These are phyloP conservation scores for Iselma pallidipennis DNA, from an alignment of 2,888 invertebrate genomes.

Conservation along the genomic window DNA sequence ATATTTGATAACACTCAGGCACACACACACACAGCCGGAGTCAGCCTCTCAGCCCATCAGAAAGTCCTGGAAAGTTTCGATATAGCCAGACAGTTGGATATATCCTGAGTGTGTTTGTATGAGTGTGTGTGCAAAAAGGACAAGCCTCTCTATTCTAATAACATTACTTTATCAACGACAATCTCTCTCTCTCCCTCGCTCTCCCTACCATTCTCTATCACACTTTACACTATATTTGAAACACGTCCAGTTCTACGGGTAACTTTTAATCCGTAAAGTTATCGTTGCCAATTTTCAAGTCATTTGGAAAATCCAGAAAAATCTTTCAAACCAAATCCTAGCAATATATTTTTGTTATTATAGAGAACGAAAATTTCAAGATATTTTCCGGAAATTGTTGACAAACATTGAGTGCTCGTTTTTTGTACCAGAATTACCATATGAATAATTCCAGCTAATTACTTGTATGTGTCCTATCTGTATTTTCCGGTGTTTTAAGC, in stretches of 20 bases:
- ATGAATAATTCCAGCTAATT: neutral
- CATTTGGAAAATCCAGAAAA: neutral
- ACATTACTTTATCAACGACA: slow-evolving; percentile 19
- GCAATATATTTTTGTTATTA: neutral
- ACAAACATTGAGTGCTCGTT: too few species aligned
- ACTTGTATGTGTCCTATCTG: neutral
- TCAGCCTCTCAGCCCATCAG: neutral
- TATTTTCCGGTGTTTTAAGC: neutral
- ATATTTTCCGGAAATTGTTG: neutral
- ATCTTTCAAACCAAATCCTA: too few species aligned
- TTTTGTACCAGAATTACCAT: neutral
- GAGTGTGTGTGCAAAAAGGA: too few species aligned
- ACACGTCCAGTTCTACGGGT: slow-evolving; percentile 11
- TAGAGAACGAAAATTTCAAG: neutral
- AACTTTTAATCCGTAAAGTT: slow-evolving; percentile 16
- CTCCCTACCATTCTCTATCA: too few species aligned
- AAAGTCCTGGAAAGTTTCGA: slow-evolving; percentile 7
- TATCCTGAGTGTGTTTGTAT: too few species aligned
- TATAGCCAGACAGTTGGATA: too few species aligned
- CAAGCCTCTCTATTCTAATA: too few species aligned
- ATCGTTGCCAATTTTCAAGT: slow-evolving; percentile 1
- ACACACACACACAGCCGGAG: too few species aligned
- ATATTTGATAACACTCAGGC: slow-evolving; percentile 23
- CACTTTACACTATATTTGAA: slow-evolving; percentile 12
- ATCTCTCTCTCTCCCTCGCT: too few species aligned